These are phyloP conservation scores for Meleagris gallopavo DNA, from an alignment of 2,113 vertebrate genomes.

Conservation along the genomic window DNA sequence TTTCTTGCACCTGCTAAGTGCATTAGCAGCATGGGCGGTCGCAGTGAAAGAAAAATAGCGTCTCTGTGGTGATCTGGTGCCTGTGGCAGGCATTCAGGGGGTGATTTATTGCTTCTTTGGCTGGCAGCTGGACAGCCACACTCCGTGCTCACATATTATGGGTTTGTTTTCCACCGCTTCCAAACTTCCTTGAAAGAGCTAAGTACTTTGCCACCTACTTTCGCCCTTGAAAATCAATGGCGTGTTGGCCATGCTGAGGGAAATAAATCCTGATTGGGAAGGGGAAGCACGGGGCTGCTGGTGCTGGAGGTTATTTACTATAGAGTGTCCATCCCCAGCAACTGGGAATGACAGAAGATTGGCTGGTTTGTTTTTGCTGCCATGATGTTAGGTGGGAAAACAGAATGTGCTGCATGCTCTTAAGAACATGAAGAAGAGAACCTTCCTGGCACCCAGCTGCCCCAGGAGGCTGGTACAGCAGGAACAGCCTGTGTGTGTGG, in stretches of 20 bases:
- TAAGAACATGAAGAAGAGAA: background rate
- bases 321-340: slow-evolving; percentile 15
- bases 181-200: slow-evolving; percentile 47
- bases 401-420: background rate
- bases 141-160: background rate
- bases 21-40: background rate
- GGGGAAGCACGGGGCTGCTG: background rate
- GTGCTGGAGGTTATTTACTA: background rate
- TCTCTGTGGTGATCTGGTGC: slow-evolving; percentile 18
- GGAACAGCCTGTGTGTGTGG: background rate
- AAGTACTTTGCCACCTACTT: slow-evolving; percentile 21
- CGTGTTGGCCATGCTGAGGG: background rate
- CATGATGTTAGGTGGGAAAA: background rate
- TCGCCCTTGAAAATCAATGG: background rate
- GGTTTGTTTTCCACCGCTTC: background rate
- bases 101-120: slow-evolving; percentile 29
- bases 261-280: slow-evolving; percentile 23
- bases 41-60: background rate
- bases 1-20: slow-evolving; percentile 13
- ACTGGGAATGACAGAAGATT: background rate
- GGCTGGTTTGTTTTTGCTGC: background rate
- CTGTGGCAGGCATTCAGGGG: slow-evolving; percentile 21
- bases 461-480: background rate
- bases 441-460: background rate
- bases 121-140: slow-evolving; percentile 4